Conservation (phyloP, 2,888 invertebrate genomes). For the Rhodophaea formosa region DNA sequence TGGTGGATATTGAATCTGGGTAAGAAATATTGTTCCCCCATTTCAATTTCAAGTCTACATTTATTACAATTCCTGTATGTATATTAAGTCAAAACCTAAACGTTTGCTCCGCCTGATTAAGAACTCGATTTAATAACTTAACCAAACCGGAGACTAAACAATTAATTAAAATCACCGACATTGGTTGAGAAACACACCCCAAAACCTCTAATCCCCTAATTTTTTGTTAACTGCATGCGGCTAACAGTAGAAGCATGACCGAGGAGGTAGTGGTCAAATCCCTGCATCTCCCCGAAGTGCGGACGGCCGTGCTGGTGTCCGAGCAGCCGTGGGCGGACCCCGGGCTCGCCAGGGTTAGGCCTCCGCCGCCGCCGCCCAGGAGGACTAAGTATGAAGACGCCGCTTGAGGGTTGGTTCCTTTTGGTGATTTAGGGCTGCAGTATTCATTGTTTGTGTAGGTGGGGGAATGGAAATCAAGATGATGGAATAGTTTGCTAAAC, state of each 20-base stretch:
- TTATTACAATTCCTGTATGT: too few species aligned
- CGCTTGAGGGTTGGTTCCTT: conserved; percentile 55
- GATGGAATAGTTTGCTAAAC: too few species aligned
- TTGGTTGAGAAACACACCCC: conserved; percentile 9
- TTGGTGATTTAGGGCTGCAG: conserved; percentile 13
- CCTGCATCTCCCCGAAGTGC: conserved; percentile 62
- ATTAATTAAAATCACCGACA: neutral
- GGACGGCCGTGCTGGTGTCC: conserved; percentile 55
- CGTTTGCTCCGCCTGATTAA: too few species aligned
- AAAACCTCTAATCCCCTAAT: conserved; percentile 16
- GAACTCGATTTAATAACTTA: too few species aligned
- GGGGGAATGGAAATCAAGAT: neutral
- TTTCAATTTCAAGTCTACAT: too few species aligned
- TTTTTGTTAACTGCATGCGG: conserved; percentile 59
- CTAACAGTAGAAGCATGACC: conserved; percentile 53
- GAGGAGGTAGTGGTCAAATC: conserved; percentile 65
- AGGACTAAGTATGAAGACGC: conserved; percentile 61
- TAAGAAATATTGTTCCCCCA: too few species aligned
- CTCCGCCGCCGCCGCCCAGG: conserved; percentile 67
- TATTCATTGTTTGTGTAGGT: neutral
- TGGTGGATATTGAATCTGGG: too few species aligned
- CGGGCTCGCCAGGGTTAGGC: conserved; percentile 41
- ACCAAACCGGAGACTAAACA: too few species aligned
- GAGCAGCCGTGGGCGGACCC: conserved; percentile 30
- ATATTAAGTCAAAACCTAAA: too few species aligned